Evolutionary conservation across 1,140 invertebrate species (phyloP), one percentile per base, ranked within the genome.

Genomic region (Cherax destructor): DNA sequence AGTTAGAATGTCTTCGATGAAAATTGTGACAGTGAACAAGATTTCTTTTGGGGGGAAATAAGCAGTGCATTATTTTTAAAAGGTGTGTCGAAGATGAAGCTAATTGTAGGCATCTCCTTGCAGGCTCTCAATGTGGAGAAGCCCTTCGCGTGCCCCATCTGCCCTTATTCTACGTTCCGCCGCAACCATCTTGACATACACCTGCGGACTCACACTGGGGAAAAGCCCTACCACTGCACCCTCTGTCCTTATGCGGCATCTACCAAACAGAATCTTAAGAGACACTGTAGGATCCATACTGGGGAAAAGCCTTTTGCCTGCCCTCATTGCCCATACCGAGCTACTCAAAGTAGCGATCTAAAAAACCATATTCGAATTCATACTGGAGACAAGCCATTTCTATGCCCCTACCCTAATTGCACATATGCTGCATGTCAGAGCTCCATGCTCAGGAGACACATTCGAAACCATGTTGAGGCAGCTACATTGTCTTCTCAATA

Each of bases 381-480:
- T 56, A 88, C 86, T 24, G 86, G 86, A 41, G 86, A 88, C 56
- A 88, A 80, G 77, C 86, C 86, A 3, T 99, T 99, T 95, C 97
- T 96, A 92, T 99, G 99, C 95, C 99, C 99, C 94, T 97, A 97
- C 94, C 99, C 99, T 95, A 97, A 98, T 83, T 99, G 99, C 95
- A 97, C 97, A 0, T 99, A 99, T 95, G 97, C 98, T 0, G 98
- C 98, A 0, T 94, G 99, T 79, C 86, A 88, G 18, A 88, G 59
- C 77, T 98, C 98, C 7, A 99, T 98, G 0, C 95, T 99, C 0
- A 99, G 99, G 94, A 99, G 99, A 98, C 99, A 99, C 95, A 99
- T 99, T 92, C 96, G 99, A 61, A 99, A 98, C 3, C 99, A 99
- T 94, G 99, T 61, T 21, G 80, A 83, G 30, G 80, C 30, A 59